Evolutionary conservation across 2,113 vertebrate species (phyloP).

Genomic region (Poicephalus meyeri): DNA sequence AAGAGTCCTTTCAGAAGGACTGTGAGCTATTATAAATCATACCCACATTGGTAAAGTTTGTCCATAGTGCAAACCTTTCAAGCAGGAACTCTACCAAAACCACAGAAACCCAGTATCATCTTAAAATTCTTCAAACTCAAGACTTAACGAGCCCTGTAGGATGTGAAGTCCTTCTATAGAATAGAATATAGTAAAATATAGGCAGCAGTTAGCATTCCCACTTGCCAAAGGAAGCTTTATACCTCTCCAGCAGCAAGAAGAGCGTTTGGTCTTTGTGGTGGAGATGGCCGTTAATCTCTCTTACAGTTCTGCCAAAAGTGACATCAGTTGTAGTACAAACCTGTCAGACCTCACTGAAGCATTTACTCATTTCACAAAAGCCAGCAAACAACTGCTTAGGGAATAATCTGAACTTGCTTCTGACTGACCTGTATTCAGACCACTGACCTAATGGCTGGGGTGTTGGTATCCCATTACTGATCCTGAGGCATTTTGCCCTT

Average conservation of each 20-base stretch:
- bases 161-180: neutral
- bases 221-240: neutral
- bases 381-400: neutral
- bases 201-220: neutral
- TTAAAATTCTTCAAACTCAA: neutral
- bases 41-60: neutral
- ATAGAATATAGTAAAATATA: neutral
- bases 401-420: neutral
- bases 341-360: neutral
- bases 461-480: neutral
- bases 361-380: neutral
- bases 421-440: constrained; percentile 23
- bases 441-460: neutral
- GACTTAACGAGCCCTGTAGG: neutral
- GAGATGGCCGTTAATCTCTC: neutral
- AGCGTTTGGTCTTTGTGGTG: neutral
- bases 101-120: neutral
- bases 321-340: neutral
- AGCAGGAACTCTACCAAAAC: neutral
- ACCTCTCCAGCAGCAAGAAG: neutral
- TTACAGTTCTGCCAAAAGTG: neutral
- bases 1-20: neutral
- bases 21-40: neutral
- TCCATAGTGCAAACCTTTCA: neutral
- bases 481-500: constrained; percentile 18